Evolutionary conservation across 2,797 vertebrate species (phyloP).

Genomic region (Nannoperca obscura): DNA sequence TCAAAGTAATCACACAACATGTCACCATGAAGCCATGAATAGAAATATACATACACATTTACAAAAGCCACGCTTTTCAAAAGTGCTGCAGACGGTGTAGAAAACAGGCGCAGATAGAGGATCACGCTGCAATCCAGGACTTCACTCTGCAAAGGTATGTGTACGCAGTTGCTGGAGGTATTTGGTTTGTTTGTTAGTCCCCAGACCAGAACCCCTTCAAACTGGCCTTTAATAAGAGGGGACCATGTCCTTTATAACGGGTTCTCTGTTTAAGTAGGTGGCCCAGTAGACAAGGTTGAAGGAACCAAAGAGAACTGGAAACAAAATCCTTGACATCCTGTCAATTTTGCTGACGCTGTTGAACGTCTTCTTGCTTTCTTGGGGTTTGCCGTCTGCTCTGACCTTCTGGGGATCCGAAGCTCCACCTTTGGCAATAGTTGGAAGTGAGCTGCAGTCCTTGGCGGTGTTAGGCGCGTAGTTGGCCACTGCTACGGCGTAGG

Average conservation of each 20-base stretch:
- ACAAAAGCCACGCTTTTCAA: constrained; percentile 85
- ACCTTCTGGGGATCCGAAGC: constrained; percentile 88
- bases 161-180: constrained; percentile 96
- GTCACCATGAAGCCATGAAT: constrained; percentile 76
- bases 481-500: constrained; percentile 97
- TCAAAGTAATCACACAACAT: constrained; percentile 73
- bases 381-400: constrained; percentile 90
- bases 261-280: constrained; percentile 98
- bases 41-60: constrained; percentile 84
- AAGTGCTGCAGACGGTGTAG: constrained; percentile 86
- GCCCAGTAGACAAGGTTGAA: constrained; percentile 99
- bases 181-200: constrained; percentile 85
- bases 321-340: constrained; percentile 98
- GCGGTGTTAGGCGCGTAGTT: constrained; percentile 97
- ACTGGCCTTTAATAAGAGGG: constrained; percentile 86
- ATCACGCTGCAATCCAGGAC: constrained; percentile 79
- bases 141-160: constrained; percentile 81
- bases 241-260: constrained; percentile 94
- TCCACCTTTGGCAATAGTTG: constrained; percentile 95
- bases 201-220: constrained; percentile 78
- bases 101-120: constrained; percentile 82
- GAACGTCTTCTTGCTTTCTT: constrained; percentile 97
- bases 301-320: constrained; percentile 95
- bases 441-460: constrained; percentile 92
- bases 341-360: constrained; percentile 99